Evolutionary conservation across 2,888 invertebrate species (phyloP).

Genomic region (Agrotis segetum): DNA sequence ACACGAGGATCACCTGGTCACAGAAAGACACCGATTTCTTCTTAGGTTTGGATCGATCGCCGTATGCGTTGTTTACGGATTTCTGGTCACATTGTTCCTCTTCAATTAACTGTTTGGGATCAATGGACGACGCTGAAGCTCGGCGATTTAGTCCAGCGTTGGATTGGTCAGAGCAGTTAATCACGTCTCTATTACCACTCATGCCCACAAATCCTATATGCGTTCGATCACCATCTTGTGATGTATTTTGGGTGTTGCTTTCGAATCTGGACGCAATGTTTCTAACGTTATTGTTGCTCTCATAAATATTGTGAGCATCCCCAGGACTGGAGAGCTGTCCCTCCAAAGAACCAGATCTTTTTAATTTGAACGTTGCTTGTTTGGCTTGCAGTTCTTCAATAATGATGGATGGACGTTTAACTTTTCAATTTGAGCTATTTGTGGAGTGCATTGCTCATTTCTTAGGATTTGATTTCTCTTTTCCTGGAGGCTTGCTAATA

Average conservation of each 20-base stretch:
- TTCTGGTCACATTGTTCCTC: conserved; percentile 83
- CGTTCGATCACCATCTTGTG: conserved; percentile 80
- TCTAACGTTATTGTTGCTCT: conserved; percentile 91
- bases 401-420: conserved; percentile 85
- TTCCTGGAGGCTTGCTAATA: conserved; percentile 92
- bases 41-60: conserved; percentile 92
- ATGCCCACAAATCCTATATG: conserved; percentile 85
- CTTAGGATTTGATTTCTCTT: conserved; percentile 92
- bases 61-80: conserved; percentile 79
- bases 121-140: conserved; percentile 85
- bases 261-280: conserved; percentile 96
- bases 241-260: conserved; percentile 74
- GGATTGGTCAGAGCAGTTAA: conserved; percentile 85
- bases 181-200: conserved; percentile 86
- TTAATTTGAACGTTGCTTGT: conserved; percentile 91
- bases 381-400: conserved; percentile 95
- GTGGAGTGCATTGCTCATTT: conserved; percentile 77
- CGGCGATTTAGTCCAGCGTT: conserved; percentile 81
- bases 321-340: conserved; percentile 79
- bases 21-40: conserved; percentile 99
- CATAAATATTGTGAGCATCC: conserved; percentile 73
- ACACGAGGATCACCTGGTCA: conserved; percentile 97
- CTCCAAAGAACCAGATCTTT: conserved; percentile 82
- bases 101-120: conserved; percentile 82
- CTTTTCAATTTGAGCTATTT: conserved; percentile 77